A percentile compares a stretch with the other conserved stretches of the same genome.
phyloP scores from a whole-genome alignment of 2,888 invertebrate genomes.

The Andrena chrysosceles region DNA sequence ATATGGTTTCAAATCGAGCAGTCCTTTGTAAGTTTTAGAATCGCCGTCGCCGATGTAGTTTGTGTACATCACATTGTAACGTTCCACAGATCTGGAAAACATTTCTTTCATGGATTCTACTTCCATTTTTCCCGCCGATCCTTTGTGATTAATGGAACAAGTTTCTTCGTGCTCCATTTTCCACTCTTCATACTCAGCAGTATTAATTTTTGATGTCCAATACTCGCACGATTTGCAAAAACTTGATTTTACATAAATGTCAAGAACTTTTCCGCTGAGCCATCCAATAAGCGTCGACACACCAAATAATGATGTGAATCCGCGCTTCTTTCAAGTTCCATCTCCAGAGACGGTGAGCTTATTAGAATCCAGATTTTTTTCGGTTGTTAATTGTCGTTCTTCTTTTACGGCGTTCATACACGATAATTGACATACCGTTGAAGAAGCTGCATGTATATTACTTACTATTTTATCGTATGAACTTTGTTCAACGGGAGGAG shows the following conservation, averaged over 20 bases:
- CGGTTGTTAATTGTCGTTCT: too few species aligned
- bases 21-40: neutral
- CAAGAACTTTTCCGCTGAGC: conserved; percentile 15
- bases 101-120: conserved; percentile 10
- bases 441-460: too few species aligned
- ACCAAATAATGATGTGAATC: too few species aligned
- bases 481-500: too few species aligned
- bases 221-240: conserved; percentile 21
- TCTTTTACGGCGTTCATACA: too few species aligned
- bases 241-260: conserved; percentile 15
- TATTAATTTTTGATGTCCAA: conserved; percentile 3
- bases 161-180: conserved; percentile 13
- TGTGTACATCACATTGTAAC: neutral
- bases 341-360: too few species aligned
- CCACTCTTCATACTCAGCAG: conserved; percentile 19
- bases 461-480: too few species aligned
- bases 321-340: too few species aligned
- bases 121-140: conserved; percentile 17
- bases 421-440: too few species aligned
- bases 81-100: conserved; percentile 15
- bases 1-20: too few species aligned
- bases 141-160: conserved; percentile 11
- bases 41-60: conserved; percentile 14
- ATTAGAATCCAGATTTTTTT: too few species aligned
- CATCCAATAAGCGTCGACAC: conserved; percentile 1